These are phyloP conservation scores for Esperia sulphurella DNA, from an alignment of 2,888 invertebrate species.

Conservation along the genomic window DNA sequence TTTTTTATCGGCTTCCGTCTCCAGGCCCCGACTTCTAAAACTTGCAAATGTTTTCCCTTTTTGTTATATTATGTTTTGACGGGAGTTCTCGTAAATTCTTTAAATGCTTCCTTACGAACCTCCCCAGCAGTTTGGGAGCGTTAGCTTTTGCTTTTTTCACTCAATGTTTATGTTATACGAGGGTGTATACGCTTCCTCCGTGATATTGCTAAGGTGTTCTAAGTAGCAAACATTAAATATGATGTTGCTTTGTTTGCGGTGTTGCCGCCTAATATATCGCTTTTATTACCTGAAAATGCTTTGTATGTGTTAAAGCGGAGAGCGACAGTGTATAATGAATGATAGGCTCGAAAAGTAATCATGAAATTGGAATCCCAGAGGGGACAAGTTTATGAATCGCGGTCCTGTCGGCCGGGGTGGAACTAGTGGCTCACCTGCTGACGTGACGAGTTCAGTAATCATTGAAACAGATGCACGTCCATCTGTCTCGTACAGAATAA, in stretches of 20 bases:
- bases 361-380: slow-evolving; percentile 1
- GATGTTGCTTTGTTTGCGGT: slow-evolving; percentile 16
- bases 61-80: slow-evolving; percentile 47
- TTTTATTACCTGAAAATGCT: slow-evolving; percentile 18
- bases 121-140: slow-evolving; percentile 29
- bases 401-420: neutral
- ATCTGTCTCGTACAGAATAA: slow-evolving; percentile 12
- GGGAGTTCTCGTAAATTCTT: slow-evolving; percentile 50
- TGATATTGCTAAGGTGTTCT: slow-evolving; percentile 20
- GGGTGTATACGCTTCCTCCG: slow-evolving; percentile 14
- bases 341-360: slow-evolving; percentile 3
- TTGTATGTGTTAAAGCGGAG: slow-evolving; percentile 6
- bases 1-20: slow-evolving; percentile 42
- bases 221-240: slow-evolving; percentile 23
- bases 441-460: slow-evolving; percentile 4
- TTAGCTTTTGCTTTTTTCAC: slow-evolving; percentile 28
- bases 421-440: slow-evolving; percentile 4
- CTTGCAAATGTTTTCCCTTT: slow-evolving; percentile 36
- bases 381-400: slow-evolving; percentile 1
- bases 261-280: slow-evolving; percentile 4
- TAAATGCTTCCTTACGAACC: slow-evolving; percentile 45
- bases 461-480: slow-evolving; percentile 18
- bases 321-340: neutral
- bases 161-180: slow-evolving; percentile 14
- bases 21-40: slow-evolving; percentile 31